A percentile compares a stretch with the other conserved stretches of the same genome.
These are phyloP conservation scores for Globia sparganii DNA, from an alignment of 2,888 invertebrate genomes.

Conservation along the genomic window DNA sequence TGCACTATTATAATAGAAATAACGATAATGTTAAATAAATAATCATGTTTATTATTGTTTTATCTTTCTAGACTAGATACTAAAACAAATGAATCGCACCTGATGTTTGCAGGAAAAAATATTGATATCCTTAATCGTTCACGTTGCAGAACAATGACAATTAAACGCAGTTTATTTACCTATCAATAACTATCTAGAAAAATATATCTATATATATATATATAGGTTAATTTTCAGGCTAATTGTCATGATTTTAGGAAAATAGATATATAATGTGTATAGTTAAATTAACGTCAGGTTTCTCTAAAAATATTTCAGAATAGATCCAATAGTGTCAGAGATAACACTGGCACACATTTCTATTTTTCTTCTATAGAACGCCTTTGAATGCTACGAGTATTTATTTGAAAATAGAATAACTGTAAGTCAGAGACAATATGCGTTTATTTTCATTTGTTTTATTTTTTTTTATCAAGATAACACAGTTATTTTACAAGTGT, in stretches of 20 bases:
- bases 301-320: not conserved
- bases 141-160: constrained; percentile 47
- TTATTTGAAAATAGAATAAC: constrained; percentile 18
- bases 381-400: not conserved
- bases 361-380: not conserved
- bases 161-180: constrained; percentile 29
- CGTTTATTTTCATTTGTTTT: constrained; percentile 24
- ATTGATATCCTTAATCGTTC: constrained; percentile 47
- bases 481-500: constrained; percentile 58
- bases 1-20: not conserved
- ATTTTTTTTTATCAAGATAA: constrained; percentile 30
- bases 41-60: not conserved
- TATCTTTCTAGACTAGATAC: not conserved
- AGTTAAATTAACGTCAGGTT: constrained; percentile 3
- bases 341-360: constrained; percentile 5
- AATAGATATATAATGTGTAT: not conserved
- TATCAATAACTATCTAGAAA: constrained; percentile 29
- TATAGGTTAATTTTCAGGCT: constrained; percentile 5
- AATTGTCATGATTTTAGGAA: constrained; percentile 12
- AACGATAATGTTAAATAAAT: not conserved
- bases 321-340: not conserved
- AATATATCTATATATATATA: not conserved
- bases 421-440: not conserved
- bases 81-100: constrained; percentile 3
- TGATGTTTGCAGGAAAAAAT: constrained; percentile 46